These are phyloP conservation scores for Limnephilus lunatus DNA, from an alignment of 2,888 invertebrate species.

Conservation along the genomic window DNA sequence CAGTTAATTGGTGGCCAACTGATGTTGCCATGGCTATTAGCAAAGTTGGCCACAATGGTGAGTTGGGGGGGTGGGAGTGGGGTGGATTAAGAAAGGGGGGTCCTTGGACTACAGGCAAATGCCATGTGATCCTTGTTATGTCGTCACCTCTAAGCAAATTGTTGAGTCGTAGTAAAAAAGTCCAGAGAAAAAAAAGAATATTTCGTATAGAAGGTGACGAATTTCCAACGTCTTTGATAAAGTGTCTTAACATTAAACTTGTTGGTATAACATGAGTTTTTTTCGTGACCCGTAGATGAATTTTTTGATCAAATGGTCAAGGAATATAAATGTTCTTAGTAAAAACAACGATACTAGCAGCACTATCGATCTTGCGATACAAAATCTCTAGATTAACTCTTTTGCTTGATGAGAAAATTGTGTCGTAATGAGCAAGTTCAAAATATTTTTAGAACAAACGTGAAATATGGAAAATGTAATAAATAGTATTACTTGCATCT, in stretches of 20 bases:
- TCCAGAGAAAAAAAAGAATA: background rate
- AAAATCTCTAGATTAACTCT: background rate
- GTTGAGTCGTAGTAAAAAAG: background rate
- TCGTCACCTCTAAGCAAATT: background rate
- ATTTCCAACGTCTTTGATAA: background rate
- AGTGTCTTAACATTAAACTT: background rate
- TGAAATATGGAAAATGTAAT: background rate
- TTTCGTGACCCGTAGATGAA: background rate
- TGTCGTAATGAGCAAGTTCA: background rate
- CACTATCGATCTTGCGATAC: background rate
- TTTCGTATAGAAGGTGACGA: background rate
- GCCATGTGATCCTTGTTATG: background rate
- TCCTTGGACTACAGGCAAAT: background rate
- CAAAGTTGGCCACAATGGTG: conserved; percentile 42
- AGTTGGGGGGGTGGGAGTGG: background rate
- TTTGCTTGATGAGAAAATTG: background rate
- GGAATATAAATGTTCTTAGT: background rate
- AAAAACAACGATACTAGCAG: background rate
- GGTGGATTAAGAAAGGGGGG: background rate
- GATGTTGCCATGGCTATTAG: conserved; percentile 61
- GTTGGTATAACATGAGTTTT: background rate
- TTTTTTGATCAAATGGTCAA: background rate
- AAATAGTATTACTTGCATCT: background rate
- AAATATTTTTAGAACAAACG: background rate
- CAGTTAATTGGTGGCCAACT: conserved; percentile 61